Evolutionary conservation across 2,888 invertebrate species (phyloP).

Genomic region (Temnothorax unifasciatus): DNA sequence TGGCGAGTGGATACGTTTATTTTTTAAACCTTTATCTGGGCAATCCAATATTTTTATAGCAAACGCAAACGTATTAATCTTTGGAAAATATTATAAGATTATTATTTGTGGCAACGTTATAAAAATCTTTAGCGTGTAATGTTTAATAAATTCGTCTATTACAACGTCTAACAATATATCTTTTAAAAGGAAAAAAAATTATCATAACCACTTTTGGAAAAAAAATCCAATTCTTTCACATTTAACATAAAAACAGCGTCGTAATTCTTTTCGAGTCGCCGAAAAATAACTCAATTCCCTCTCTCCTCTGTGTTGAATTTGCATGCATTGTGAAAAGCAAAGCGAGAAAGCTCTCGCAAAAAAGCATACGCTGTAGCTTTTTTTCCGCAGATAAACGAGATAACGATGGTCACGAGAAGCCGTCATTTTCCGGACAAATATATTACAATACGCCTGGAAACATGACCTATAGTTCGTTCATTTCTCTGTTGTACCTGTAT

Average conservation of each 20-base stretch:
- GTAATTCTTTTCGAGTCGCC: slow-evolving; percentile 28
- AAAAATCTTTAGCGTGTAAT: not conserved
- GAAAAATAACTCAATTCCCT: slow-evolving; percentile 27
- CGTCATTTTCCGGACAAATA: slow-evolving; percentile 30
- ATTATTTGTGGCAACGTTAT: not conserved
- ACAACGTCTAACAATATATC: not conserved
- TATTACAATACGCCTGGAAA: slow-evolving; percentile 25
- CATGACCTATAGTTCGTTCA: not conserved
- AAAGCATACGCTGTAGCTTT: not conserved
- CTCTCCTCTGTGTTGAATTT: not conserved
- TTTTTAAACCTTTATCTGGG: not conserved
- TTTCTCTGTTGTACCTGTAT: slow-evolving; percentile 17
- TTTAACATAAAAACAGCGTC: not conserved
- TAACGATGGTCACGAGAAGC: slow-evolving; percentile 7
- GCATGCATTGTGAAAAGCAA: slow-evolving; percentile 29
- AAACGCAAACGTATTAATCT: not conserved
- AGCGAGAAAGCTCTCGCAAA: not conserved
- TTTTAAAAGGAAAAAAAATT: not conserved
- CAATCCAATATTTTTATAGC: not conserved
- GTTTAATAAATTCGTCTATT: not conserved
- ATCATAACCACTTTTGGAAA: not conserved
- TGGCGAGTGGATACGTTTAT: not conserved
- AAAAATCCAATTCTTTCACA: not conserved
- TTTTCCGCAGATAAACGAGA: slow-evolving; percentile 23
- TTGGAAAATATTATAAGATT: not conserved